phyloP scores from a whole-genome alignment of 2,888 invertebrate species.

The Clanis bilineata region DNA sequence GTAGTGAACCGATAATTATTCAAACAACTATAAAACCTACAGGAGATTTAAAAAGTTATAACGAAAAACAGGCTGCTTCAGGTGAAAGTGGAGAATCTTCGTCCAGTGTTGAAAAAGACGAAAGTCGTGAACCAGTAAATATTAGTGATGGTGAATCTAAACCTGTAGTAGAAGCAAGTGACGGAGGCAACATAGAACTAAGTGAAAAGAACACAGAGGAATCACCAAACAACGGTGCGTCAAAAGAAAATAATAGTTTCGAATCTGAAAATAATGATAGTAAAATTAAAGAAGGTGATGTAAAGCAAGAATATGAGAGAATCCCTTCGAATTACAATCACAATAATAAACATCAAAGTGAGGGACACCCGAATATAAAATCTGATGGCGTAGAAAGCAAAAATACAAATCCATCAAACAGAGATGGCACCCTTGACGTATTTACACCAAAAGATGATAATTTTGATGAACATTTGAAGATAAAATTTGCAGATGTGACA shows the following conservation, averaged over 20 bases:
- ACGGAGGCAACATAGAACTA: slow-evolving; percentile 47
- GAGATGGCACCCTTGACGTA: slow-evolving; percentile 50
- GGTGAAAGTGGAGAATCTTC: slow-evolving; percentile 28
- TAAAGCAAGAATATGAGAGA: slow-evolving; percentile 74
- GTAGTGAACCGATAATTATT: slow-evolving; percentile 34
- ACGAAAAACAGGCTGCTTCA: slow-evolving; percentile 28
- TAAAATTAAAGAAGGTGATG: slow-evolving; percentile 40
- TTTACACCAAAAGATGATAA: slow-evolving; percentile 45
- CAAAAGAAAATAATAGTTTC: slow-evolving; percentile 41
- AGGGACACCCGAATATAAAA: slow-evolving; percentile 22
- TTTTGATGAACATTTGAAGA: slow-evolving; percentile 66
- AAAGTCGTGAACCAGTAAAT: slow-evolving; percentile 39
- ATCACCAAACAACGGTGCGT: slow-evolving; percentile 29
- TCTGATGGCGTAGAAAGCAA: slow-evolving; percentile 26
- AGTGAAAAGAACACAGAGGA: slow-evolving; percentile 38
- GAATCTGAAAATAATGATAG: slow-evolving; percentile 37
- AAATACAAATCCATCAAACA: slow-evolving; percentile 23
- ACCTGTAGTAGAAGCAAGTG: slow-evolving; percentile 68
- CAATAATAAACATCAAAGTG: slow-evolving; percentile 36
- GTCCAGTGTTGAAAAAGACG: slow-evolving; percentile 33
- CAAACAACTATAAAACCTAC: slow-evolving; percentile 29
- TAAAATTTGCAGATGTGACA: slow-evolving; percentile 67
- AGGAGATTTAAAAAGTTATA: slow-evolving; percentile 28
- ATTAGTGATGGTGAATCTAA: slow-evolving; percentile 67
- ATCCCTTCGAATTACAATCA: slow-evolving; percentile 73